Conservation (phyloP, 2,113 vertebrate genomes). For the Condylura cristata region DNA sequence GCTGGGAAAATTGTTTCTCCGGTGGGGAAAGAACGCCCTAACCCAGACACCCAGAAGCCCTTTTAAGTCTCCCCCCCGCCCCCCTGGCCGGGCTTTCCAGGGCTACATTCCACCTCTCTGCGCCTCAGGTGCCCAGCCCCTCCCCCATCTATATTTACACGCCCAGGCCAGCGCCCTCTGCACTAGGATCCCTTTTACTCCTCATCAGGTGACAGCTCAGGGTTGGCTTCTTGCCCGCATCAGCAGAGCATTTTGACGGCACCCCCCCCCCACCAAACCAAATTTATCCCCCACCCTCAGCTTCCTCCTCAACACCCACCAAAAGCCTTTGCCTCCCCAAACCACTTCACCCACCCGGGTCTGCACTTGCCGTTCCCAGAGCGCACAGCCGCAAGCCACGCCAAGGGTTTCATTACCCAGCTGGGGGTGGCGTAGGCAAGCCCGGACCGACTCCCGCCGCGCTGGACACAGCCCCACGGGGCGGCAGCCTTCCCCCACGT, state of each 20-base stretch:
- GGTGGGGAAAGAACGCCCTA: background rate
- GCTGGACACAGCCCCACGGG: background rate
- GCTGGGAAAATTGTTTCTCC: constrained; percentile 8
- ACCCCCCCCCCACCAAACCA: background rate
- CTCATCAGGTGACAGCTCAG: background rate
- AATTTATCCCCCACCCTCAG: background rate
- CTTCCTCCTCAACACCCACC: background rate
- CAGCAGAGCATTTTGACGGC: background rate
- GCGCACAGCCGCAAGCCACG: constrained; percentile 50
- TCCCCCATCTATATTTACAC: constrained; percentile 56
- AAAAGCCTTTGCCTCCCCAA: background rate
- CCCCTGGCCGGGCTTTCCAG: background rate
- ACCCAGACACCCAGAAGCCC: constrained; percentile 15
- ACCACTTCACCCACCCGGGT: constrained; percentile 59
- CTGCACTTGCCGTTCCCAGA: constrained; percentile 35
- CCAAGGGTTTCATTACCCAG: constrained; percentile 25
- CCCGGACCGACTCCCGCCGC: background rate
- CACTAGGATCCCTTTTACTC: background rate
- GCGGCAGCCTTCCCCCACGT: background rate
- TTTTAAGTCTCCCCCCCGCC: background rate
- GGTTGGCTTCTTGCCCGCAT: background rate
- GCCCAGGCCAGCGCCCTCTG: background rate
- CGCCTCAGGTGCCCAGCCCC: constrained; percentile 47
- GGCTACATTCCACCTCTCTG: background rate
- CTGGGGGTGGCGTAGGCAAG: background rate